Base-by-base conservation (phyloP, 2,888 invertebrate species). In the Cheilosia grossa region DNA sequence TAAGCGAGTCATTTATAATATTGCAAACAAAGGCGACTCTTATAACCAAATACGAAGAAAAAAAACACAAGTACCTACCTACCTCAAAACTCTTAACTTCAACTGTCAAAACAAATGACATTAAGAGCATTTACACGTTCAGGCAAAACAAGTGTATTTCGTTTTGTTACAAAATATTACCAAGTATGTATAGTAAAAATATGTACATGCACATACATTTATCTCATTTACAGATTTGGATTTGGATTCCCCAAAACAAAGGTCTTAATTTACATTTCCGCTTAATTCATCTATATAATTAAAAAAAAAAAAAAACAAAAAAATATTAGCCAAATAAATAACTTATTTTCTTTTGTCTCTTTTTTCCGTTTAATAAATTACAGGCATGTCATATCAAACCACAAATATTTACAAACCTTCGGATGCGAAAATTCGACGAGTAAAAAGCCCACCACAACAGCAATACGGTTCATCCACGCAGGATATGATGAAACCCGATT, bases 381-480 rank as follows among this genome's bases (percentile, higher is more conserved):
- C 88, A 85, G 81, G 85, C 17, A 89, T 88, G 82, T 89, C 90
- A 88, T 90, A 90, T 89, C 90, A 89, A 88, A 88, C 89, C 66
- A 89, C 88, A 88, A 90, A 89, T 82, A 88, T 91, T 85, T 92
- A 90, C 87, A 91, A 92, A 87, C 90, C 91, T 56, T 89, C 91
- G 85, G 91, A 92, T 87, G 89, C 91, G 17, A 92, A 92, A 89
- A 90, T 91, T 80, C 89, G 92, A 61, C 89, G 92, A 67, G 89
- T 89, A 5, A 90, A 91, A 86, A 89, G 90, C 66, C 88, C 90
- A 37, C 88, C 90, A 75, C 88, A 81, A 24, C 85, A 81, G 40
- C 73, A 74, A 47, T 85, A 75, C 27, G 72, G 72, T 67, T 85
- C 85, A 67, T 85, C 85, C 44, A 59, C 85, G 15, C 86, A 87